Evolutionary conservation across 2,888 invertebrate genomes (phyloP), one percentile per base, ranked within the genome.

Genomic region (Zhuqinia jingwanae): DNA sequence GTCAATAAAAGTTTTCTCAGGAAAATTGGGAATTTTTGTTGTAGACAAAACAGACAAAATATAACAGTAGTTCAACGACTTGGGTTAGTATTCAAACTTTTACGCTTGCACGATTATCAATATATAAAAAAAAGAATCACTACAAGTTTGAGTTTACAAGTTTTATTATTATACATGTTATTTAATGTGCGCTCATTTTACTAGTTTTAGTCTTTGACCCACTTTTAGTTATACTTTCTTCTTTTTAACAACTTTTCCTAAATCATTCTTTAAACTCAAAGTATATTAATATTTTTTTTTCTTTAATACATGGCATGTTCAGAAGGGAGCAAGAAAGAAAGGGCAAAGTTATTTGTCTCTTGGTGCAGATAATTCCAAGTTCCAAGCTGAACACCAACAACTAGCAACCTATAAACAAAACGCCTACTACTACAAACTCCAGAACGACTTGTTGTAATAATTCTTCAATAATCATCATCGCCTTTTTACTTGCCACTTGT

Each of bases 401-500:
- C 2, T 13, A 11, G 2, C n/a, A 10, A 50, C 15, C 5, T 50
- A 10, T 15, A 50, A 8, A 8, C 2, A 15, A 13, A 8, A 8
- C 42, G 42, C n/a, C 36, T 6, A 36, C 36, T 36, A 8, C 36
- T 50, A n/a, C 8, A 11, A 50, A 36, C 36, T 6, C 36, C 3
- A 25, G n/a, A 58, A 25, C 58, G 10, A 22, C 58, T 58, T 58
- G 56, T 56, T 56, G 58, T 58, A 22, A 25, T 58, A 53, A 53
- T 58, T 58, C 20, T 58, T n/a, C 58, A 58, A 58, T 58, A 58
- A 58, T 58, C 2, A 58, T 58, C 58, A 58, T 58, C 25, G 10
- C 11, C 15, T 22, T 20, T 58, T 58, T 20, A 6, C 22, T 10
- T 2, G 20, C 58, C 6, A 22, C 25, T 58, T 58, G 58, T 58